A percentile compares a stretch with the other conserved stretches of the same genome.
Conservation (phyloP, 2,888 invertebrate species). For the Tenthredo amoena region DNA sequence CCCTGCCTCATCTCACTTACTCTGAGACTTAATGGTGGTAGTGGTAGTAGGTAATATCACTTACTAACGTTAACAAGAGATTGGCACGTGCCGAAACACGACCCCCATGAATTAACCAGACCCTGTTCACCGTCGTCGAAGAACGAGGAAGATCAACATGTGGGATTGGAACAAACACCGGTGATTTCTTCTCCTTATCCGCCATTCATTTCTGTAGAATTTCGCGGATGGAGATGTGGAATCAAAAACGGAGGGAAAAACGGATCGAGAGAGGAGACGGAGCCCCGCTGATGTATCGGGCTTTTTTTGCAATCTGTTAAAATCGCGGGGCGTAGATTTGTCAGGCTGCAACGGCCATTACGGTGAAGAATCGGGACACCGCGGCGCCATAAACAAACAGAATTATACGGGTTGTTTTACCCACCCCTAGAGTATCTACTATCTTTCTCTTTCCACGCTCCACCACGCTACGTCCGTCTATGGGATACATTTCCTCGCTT, state of each 20-base stretch:
- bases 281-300: slow-evolving; percentile 24
- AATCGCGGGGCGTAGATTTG: slow-evolving; percentile 60
- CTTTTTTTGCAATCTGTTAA: slow-evolving; percentile 41
- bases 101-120: neutral
- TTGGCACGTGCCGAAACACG: slow-evolving; percentile 27
- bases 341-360: slow-evolving; percentile 74
- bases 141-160: neutral
- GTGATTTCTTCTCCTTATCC: neutral
- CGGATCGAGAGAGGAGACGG: slow-evolving; percentile 32
- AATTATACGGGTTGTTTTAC: slow-evolving; percentile 69
- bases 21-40: neutral
- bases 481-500: slow-evolving; percentile 16
- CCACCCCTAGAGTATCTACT: neutral
- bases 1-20: neutral
- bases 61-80: neutral
- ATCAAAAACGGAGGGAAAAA: neutral
- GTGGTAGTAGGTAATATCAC: neutral
- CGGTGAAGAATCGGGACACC: slow-evolving; percentile 74
- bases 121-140: neutral
- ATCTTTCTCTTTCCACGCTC: neutral
- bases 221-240: neutral
- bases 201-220: neutral
- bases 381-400: slow-evolving; percentile 75
- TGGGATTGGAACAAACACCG: neutral
- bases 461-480: neutral